Percentiles rank a stretch among this genome's conserved stretches.
Evolutionary conservation across 1,140 invertebrate species (phyloP).

Genomic region (Prorops nasuta): DNA sequence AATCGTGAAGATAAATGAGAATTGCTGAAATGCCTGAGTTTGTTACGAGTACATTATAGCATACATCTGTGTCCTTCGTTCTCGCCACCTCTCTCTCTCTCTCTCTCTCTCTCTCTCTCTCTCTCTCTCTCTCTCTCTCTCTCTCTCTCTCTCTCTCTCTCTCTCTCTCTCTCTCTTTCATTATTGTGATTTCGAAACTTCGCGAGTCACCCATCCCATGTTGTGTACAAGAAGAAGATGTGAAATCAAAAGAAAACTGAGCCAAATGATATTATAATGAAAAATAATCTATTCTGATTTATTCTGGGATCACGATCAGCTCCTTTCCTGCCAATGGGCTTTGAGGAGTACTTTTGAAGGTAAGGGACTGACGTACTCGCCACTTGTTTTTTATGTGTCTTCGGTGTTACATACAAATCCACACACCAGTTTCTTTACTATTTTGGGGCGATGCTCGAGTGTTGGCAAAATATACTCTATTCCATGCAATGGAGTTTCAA

Average conservation of each 20-base stretch:
- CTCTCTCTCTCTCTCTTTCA: conserved; percentile 10
- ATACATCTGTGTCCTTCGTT: no score
- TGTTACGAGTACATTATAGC: no score
- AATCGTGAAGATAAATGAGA: no score
- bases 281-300: conserved; percentile 60
- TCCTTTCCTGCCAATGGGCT: conserved; percentile 60
- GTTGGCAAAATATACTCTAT: conserved; percentile 34
- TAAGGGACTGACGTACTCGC: conserved; percentile 59
- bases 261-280: conserved; percentile 50
- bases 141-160: no score
- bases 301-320: conserved; percentile 59
- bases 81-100: no score
- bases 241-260: conserved; percentile 32
- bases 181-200: conserved; percentile 15
- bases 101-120: no score
- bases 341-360: conserved; percentile 62
- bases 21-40: no score
- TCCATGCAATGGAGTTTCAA: no score
- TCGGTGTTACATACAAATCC: conserved; percentile 54
- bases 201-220: conserved; percentile 8
- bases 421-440: conserved; percentile 45
- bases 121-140: no score
- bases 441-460: conserved; percentile 44
- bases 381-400: conserved; percentile 56
- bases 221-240: conserved; percentile 14